A percentile compares a stretch with the other conserved stretches of the same genome.
phyloP scores from a whole-genome alignment of 2,888 invertebrate genomes.

The Polydesmus complanatus region DNA sequence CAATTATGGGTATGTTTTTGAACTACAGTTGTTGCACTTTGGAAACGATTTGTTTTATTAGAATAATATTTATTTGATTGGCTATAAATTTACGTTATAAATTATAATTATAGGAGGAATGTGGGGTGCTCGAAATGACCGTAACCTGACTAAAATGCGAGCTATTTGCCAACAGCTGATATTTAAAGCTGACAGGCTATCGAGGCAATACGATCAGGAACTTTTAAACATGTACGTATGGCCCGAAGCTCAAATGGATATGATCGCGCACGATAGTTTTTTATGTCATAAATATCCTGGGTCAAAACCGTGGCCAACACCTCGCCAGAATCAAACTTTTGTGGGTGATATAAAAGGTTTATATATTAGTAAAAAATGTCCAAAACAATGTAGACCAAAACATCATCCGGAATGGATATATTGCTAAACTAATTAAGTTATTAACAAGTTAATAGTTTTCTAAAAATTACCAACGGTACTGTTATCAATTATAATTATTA shows the following conservation, averaged over 20 bases:
- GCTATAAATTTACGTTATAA: neutral
- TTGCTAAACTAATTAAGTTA: neutral
- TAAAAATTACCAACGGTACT: too few species aligned
- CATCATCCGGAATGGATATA: constrained; percentile 9
- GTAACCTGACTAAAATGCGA: constrained; percentile 6
- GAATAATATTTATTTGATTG: too few species aligned
- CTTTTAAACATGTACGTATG: constrained; percentile 1
- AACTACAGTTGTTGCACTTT: neutral
- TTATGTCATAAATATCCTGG: neutral
- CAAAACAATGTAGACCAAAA: constrained; percentile 6
- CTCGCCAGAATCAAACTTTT: constrained; percentile 2
- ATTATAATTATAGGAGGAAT: constrained; percentile 6
- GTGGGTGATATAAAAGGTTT: constrained; percentile 10
- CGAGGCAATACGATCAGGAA: constrained; percentile 9
- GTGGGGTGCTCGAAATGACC: constrained; percentile 10
- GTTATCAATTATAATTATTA: too few species aligned
- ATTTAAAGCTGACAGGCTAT: too few species aligned
- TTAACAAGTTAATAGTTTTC: too few species aligned
- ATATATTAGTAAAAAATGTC: constrained; percentile 2
- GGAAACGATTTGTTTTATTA: too few species aligned
- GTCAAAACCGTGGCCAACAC: constrained; percentile 8
- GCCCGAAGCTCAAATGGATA: neutral
- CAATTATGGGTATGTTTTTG: constrained; percentile 8
- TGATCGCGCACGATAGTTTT: constrained; percentile 10
- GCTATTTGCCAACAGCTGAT: neutral